Evolutionary conservation across 2,113 vertebrate genomes (phyloP).

Genomic region (Corythaixoides concolor): DNA sequence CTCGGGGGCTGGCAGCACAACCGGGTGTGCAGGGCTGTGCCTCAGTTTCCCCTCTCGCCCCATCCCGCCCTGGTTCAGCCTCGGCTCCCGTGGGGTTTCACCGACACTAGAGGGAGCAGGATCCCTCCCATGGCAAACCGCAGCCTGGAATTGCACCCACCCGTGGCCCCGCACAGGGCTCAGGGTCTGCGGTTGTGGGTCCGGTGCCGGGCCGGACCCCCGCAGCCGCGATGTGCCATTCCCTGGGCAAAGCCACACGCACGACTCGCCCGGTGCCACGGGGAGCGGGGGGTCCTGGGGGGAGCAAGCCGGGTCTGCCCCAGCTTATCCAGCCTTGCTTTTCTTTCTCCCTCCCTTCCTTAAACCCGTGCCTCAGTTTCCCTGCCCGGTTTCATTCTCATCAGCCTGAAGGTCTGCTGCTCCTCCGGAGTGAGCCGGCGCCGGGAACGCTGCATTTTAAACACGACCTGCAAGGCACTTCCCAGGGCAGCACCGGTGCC

Average conservation of each 20-base stretch:
- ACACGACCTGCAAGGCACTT: neutral
- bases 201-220: neutral
- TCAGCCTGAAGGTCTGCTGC: neutral
- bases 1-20: neutral
- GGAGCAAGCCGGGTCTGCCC: fast-evolving
- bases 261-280: fast-evolving
- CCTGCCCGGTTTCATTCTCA: neutral
- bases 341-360: no score
- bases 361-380: neutral
- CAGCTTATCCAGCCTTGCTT: neutral
- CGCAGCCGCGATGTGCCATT: neutral
- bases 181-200: fast-evolving
- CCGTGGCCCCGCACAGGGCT: neutral
- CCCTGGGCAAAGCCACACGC: neutral
- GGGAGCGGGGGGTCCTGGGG: fast-evolving
- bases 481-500: fast-evolving
- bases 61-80: fast-evolving
- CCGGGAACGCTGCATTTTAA: no score
- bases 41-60: neutral
- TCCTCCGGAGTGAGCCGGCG: neutral
- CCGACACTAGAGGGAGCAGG: neutral
- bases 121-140: neutral
- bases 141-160: fast-evolving
- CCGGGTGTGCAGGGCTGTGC: neutral
- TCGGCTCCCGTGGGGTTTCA: fast-evolving